These are phyloP conservation scores for Clarias pachynema DNA, from an alignment of 2,797 vertebrate genomes.

Conservation along the genomic window DNA sequence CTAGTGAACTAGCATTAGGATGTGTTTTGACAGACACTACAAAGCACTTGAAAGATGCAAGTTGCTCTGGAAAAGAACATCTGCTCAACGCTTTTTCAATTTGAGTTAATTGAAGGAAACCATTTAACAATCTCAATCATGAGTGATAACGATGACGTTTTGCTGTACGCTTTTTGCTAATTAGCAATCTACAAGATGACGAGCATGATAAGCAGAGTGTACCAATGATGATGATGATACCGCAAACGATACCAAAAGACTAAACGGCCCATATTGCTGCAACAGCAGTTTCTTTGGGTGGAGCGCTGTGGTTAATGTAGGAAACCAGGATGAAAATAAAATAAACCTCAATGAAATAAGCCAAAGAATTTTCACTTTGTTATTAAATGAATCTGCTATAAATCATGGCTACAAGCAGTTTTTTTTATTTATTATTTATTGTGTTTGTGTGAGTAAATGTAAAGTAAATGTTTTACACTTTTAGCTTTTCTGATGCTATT, in stretches of 20 bases:
- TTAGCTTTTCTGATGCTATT: neutral
- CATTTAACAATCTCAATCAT: neutral
- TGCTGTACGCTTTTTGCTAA: neutral
- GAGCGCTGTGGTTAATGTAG: neutral
- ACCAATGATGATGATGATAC: neutral
- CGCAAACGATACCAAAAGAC: neutral
- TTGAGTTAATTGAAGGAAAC: neutral
- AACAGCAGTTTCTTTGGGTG: neutral
- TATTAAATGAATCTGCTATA: too few species aligned
- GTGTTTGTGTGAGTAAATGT: neutral
- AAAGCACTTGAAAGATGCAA: neutral
- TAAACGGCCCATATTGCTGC: too few species aligned
- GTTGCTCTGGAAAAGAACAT: neutral
- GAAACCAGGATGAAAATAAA: neutral
- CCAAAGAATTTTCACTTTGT: neutral
- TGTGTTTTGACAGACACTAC: neutral
- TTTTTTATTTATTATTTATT: neutral
- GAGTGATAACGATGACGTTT: neutral
- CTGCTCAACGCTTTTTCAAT: too few species aligned
- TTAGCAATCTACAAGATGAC: neutral
- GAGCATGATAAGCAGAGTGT: neutral
- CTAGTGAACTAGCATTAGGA: neutral
- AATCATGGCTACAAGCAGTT: neutral
- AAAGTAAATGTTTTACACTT: neutral
- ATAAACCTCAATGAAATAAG: neutral